Percentiles rank a stretch among this genome's conserved stretches.
Conservation (phyloP, 2,797 vertebrate species). For the Cetoscarus ocellatus region DNA sequence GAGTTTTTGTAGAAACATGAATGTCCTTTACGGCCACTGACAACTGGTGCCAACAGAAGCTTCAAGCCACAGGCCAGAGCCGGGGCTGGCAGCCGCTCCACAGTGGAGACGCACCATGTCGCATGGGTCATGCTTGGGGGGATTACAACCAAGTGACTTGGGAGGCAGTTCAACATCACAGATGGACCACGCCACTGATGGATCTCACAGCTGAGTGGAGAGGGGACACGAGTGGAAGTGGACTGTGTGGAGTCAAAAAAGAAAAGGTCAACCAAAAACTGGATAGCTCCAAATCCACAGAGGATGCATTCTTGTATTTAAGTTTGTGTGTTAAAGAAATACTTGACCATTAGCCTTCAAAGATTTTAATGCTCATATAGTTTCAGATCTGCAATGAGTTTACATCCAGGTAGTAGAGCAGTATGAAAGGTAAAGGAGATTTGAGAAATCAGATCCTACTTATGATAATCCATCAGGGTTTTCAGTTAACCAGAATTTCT, state of each 20-base stretch:
- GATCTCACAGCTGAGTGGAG: conserved; percentile 73
- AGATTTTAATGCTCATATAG: no score
- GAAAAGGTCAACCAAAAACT: not conserved
- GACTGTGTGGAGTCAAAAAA: conserved; percentile 26
- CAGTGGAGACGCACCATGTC: conserved; percentile 55
- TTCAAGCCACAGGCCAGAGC: conserved; percentile 65
- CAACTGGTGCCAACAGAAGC: conserved; percentile 72
- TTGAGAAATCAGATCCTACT: no score
- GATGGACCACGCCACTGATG: conserved; percentile 77
- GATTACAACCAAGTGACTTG: conserved; percentile 75
- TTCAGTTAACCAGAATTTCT: no score
- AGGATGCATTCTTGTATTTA: no score
- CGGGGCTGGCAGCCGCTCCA: conserved; percentile 70
- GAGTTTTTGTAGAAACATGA: conserved; percentile 47
- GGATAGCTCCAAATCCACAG: no score
- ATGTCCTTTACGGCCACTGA: conserved; percentile 59
- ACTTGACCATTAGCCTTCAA: no score
- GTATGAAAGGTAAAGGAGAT: no score
- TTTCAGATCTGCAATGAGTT: no score
- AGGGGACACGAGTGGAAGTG: conserved; percentile 58
- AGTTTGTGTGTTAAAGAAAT: no score
- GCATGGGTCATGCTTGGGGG: conserved; percentile 72
- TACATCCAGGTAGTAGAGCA: no score
- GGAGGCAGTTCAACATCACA: conserved; percentile 74
- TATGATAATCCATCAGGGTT: no score